phyloP scores from a whole-genome alignment of 2,113 vertebrate genomes.

The Hydropotes inermis region DNA sequence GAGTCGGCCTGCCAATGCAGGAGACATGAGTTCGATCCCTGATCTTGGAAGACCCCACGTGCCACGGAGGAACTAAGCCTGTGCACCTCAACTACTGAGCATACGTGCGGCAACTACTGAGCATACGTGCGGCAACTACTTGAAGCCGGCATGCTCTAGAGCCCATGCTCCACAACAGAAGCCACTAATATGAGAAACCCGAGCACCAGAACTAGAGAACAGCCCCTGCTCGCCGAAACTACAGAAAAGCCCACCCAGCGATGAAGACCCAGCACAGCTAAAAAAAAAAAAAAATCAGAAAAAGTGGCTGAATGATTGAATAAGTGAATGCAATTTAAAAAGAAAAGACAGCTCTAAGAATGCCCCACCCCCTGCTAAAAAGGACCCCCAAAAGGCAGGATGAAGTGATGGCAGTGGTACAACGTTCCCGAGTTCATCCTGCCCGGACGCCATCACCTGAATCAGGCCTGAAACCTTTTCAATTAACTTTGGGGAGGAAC shows the following conservation, averaged over 20 bases:
- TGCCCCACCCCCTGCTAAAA: neutral
- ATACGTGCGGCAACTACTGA: neutral
- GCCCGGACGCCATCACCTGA: neutral
- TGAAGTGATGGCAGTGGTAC: accelerated
- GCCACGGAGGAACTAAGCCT: neutral
- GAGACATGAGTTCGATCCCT: neutral
- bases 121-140: neutral
- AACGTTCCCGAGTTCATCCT: accelerated
- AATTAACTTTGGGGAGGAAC: neutral
- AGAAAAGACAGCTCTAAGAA: neutral
- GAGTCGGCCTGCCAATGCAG: neutral
- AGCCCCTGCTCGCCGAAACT: accelerated
- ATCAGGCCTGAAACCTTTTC: neutral
- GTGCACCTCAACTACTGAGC: neutral
- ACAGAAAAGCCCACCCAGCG: neutral
- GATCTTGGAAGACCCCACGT: neutral
- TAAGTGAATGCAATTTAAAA: neutral
- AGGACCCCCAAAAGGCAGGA: neutral
- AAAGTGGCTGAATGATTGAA: neutral
- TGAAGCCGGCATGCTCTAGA: neutral
- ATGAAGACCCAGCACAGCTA: neutral
- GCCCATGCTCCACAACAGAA: neutral
- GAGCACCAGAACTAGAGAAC: neutral
- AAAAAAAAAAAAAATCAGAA: neutral
- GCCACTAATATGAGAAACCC: neutral